Conservation (phyloP, 23 tunicate species). For the Oikopleura dioica region DNA sequence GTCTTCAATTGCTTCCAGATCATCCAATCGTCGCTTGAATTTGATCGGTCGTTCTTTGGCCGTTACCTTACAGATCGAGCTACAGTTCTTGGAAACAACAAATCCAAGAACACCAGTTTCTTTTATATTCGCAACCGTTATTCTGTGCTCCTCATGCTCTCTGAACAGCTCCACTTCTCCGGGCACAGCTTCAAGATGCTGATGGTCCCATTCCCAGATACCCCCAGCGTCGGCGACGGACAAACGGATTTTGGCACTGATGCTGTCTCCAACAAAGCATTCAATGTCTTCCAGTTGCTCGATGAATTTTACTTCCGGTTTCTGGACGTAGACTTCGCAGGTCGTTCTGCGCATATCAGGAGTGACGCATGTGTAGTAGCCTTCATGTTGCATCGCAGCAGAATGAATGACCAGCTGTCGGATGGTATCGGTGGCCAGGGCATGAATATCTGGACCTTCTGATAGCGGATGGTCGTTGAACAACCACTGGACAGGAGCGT, state of each 20-base stretch:
- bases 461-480: background rate
- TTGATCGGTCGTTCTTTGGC: background rate
- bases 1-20: background rate
- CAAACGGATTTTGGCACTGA: slow-evolving; percentile 1
- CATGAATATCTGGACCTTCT: no score
- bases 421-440: background rate
- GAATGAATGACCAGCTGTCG: slow-evolving; percentile 5
- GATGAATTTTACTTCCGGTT: slow-evolving; percentile 2
- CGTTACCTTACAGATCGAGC: background rate
- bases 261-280: background rate
- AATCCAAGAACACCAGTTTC: slow-evolving; percentile 8
- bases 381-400: background rate
- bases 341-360: slow-evolving; percentile 13
- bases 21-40: slow-evolving; percentile 1
- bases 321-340: slow-evolving; percentile 3
- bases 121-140: background rate
- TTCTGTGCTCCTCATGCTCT: slow-evolving; percentile 9
- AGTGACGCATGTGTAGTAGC: background rate
- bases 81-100: background rate
- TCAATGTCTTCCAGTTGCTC: background rate
- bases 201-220: slow-evolving; percentile 10
- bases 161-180: background rate
- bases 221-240: slow-evolving; percentile 11
- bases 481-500: slow-evolving; percentile 5
- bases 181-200: background rate